Evolutionary conservation across 2,113 vertebrate genomes (phyloP).

Genomic region (Tachysurus fulvidraco): DNA sequence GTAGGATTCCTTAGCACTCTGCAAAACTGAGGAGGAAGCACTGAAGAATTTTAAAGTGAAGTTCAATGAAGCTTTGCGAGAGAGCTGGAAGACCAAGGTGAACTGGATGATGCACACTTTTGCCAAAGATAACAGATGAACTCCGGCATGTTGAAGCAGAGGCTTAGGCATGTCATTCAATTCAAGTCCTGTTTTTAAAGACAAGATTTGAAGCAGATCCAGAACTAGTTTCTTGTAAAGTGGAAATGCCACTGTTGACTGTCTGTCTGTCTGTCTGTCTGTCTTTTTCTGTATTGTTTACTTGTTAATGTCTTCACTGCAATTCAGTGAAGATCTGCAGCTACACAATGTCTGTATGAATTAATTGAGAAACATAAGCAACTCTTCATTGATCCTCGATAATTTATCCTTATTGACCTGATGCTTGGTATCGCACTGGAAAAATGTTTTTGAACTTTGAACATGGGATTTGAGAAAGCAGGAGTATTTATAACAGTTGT

Average conservation of each 20-base stretch:
- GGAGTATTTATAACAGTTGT: constrained; percentile 48
- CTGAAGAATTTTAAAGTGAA: constrained; percentile 96
- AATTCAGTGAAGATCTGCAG: not conserved
- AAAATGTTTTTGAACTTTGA: constrained; percentile 3
- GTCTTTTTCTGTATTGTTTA: not conserved
- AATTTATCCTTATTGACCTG: constrained; percentile 39
- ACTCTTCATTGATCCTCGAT: constrained; percentile 11
- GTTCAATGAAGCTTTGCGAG: constrained; percentile 93
- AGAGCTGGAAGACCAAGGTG: constrained; percentile 99
- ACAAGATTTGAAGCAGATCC: constrained; percentile 21
- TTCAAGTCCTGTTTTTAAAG: not conserved
- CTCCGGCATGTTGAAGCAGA: constrained; percentile 46
- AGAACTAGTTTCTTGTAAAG: constrained; percentile 4
- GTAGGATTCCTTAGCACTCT: constrained; percentile 92
- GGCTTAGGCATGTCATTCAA: constrained; percentile 27
- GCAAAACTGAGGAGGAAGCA: constrained; percentile 91
- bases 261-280: not conserved
- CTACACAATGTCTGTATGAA: constrained; percentile 7
- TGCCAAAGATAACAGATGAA: constrained; percentile 92
- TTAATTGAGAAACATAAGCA: constrained; percentile 1
- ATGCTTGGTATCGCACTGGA: constrained; percentile 28
- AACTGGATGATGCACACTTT: constrained; percentile 98
- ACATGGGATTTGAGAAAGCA: not conserved
- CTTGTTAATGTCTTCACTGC: constrained; percentile 10
- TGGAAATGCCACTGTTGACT: constrained; percentile 4